These are phyloP conservation scores for Dendropsophus ebraccatus DNA, from an alignment of 2,113 vertebrate genomes.

Conservation along the genomic window DNA sequence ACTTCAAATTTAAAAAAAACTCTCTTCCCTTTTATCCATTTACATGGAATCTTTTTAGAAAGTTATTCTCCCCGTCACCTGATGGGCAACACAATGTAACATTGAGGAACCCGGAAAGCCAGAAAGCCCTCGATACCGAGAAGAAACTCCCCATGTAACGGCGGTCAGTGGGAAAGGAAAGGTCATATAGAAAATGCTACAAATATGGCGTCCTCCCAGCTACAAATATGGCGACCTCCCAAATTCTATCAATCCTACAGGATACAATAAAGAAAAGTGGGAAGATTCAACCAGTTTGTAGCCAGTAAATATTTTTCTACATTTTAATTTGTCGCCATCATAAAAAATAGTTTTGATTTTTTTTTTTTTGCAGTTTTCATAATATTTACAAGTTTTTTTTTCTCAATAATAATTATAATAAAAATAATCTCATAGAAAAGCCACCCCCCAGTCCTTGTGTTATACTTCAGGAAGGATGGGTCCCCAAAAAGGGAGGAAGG, in stretches of 20 bases:
- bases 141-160: too few species aligned
- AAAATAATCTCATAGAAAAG: conserved; percentile 50
- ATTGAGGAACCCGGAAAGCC: too few species aligned
- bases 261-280: background rate
- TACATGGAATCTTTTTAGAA: too few species aligned
- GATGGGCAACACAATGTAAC: too few species aligned
- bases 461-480: conserved; percentile 52
- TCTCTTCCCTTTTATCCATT: too few species aligned
- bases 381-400: conserved; percentile 55
- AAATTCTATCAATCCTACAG: conserved; percentile 5
- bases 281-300: conserved; percentile 39
- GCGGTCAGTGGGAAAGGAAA: too few species aligned
- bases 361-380: conserved; percentile 51
- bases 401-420: conserved; percentile 51
- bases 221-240: too few species aligned
- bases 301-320: conserved; percentile 40
- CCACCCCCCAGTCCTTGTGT: conserved; percentile 41
- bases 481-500: conserved; percentile 43
- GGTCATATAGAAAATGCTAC: too few species aligned
- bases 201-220: too few species aligned
- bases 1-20: background rate
- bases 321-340: conserved; percentile 29
- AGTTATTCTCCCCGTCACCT: too few species aligned
- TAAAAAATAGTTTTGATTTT: conserved; percentile 43
- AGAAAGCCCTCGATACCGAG: too few species aligned